These are phyloP conservation scores for Patella caerulea DNA, from an alignment of 2,888 invertebrate species.

Conservation along the genomic window DNA sequence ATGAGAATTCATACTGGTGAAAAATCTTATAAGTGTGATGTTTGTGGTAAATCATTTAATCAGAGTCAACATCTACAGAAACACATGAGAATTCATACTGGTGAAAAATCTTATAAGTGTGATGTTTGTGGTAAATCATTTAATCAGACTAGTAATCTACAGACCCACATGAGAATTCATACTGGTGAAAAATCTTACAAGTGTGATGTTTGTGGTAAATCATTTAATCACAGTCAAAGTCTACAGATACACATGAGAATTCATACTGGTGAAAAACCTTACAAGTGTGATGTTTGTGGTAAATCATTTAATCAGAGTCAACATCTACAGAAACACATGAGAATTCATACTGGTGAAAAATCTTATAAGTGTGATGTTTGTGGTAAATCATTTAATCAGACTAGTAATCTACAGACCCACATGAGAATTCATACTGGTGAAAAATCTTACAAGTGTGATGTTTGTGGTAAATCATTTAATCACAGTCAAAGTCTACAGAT, in stretches of 20 bases:
- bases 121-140: constrained; percentile 17
- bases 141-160: too few relatives aligned
- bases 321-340: neutral
- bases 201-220: constrained; percentile 30
- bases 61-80: neutral
- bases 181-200: constrained; percentile 21
- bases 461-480: constrained; percentile 19
- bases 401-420: constrained; percentile 4
- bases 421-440: constrained; percentile 17
- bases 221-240: constrained; percentile 13
- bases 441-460: constrained; percentile 16
- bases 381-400: neutral
- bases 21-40: constrained; percentile 17
- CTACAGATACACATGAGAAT: constrained; percentile 12
- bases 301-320: neutral
- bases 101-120: constrained; percentile 19
- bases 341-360: constrained; percentile 22
- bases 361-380: constrained; percentile 16
- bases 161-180: constrained; percentile 24
- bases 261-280: constrained; percentile 14
- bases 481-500: too few relatives aligned
- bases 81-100: constrained; percentile 18
- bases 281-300: too few relatives aligned
- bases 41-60: constrained; percentile 1
- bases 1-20: constrained; percentile 19